Base-by-base conservation (phyloP, 2,113 vertebrate genomes). In the Chunga burmeisteri region DNA sequence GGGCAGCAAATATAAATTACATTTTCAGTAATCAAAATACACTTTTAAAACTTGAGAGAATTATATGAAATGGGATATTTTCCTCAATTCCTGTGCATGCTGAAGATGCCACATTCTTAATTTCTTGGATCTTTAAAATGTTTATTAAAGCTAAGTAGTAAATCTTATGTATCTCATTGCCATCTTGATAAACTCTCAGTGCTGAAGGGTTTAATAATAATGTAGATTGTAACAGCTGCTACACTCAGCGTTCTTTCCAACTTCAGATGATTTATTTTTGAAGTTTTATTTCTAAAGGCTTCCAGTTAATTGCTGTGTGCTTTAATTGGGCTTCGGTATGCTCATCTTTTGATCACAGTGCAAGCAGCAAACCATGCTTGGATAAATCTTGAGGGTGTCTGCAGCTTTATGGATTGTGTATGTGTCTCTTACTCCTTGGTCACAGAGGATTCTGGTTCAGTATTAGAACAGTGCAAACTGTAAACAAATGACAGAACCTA, bases 241-340 rank as follows among this genome's bases (percentile, higher is more conserved):
- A 58, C 40, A 56, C 34, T 88, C 68, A 38, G 19, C 73, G 38
- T 62, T 84, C 52, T 55, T 92, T 90, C 65, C 34, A 81, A 82
- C 59, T 88, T 86, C 75, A 87, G 71, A 74, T 94, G 72, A 96
- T 96, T 96, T 94, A 92, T 94, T 96, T 96, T 94, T 94, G 72
- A 97, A 96, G 91, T 91, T 95, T 88, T 86, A 83, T 96, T 96
- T 96, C 94, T 91, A 81, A 94, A 92, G 72, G 36, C 77, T 94
- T 95, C 53, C 68, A 85, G 59, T 96, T 91, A 97, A 97, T 95
- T 95, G 44, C 56, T 59, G 23, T 68, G 47, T 36, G 47, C 77
- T 91, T 95, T 96, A 96, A 95, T 83, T 95, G 80, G 89, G n/a
- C 42, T 91, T 73, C 7, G 1, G 42, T 42, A 62, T 84, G 88